phyloP scores from a whole-genome alignment of 2,113 vertebrate species.

The Coptodon rendalli region DNA sequence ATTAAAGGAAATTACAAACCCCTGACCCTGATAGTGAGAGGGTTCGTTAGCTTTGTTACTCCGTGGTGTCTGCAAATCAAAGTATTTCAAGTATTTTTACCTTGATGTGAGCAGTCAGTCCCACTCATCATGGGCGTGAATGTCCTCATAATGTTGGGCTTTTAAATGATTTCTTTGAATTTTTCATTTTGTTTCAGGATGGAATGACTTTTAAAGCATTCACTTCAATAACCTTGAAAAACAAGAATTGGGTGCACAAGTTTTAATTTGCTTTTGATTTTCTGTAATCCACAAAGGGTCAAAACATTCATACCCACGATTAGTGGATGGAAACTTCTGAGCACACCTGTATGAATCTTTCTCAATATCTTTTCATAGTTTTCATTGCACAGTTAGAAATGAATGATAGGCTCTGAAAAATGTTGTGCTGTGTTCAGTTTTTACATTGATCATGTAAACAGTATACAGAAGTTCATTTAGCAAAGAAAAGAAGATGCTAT shows the following conservation, averaged over 20 bases:
- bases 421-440: background rate
- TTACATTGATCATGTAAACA: rapidly evolving
- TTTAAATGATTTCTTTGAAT: background rate
- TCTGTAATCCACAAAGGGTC: rapidly evolving
- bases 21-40: background rate
- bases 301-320: background rate
- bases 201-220: background rate
- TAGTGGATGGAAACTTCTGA: background rate
- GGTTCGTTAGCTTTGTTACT: background rate
- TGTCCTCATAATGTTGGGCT: background rate
- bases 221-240: background rate
- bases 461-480: background rate
- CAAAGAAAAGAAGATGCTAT: background rate
- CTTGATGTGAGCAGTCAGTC: background rate
- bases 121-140: rapidly evolving
- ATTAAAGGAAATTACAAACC: background rate
- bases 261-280: background rate
- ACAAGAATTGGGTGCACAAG: background rate
- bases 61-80: background rate
- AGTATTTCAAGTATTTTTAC: background rate
- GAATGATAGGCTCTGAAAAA: background rate
- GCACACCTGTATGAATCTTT: background rate
- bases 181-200: background rate
- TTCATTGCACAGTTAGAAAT: background rate
- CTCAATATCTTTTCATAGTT: background rate